Evolutionary conservation across 1,140 invertebrate genomes (phyloP).

Genomic region (Scylla paramamosain): DNA sequence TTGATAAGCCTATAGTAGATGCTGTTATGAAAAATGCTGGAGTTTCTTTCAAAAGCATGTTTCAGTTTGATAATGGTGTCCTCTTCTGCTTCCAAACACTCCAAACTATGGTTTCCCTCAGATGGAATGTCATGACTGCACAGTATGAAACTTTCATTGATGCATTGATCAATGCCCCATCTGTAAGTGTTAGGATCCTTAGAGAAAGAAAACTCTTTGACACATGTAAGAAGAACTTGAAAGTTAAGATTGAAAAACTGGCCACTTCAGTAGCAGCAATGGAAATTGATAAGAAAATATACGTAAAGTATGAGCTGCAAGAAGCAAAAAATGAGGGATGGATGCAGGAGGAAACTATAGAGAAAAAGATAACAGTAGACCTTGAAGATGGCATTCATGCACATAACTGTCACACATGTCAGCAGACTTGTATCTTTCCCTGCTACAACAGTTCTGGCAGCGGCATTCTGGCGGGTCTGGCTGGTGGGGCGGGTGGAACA

Average conservation of each 20-base stretch:
- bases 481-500: conserved; percentile 58
- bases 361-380: not conserved
- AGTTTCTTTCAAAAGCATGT: conserved; percentile 58
- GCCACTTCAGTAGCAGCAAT: conserved; percentile 48
- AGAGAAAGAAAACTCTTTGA: conserved; percentile 68
- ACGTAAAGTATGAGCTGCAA: conserved; percentile 63
- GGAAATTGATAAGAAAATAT: conserved; percentile 60
- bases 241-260: conserved; percentile 50
- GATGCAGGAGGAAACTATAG: conserved; percentile 29
- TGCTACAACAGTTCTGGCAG: conserved; percentile 47
- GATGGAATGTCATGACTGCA: conserved; percentile 59
- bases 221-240: conserved; percentile 41
- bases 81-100: not conserved
- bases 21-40: conserved; percentile 61
- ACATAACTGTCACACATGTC: conserved; percentile 60
- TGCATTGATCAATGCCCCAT: conserved; percentile 32
- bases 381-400: conserved; percentile 69
- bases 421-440: conserved; percentile 62
- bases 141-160: conserved; percentile 58
- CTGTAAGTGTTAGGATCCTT: conserved; percentile 55
- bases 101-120: not conserved
- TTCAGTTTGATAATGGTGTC: conserved; percentile 69
- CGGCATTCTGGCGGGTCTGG: conserved; percentile 54
- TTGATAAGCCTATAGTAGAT: conserved; percentile 64
- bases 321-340: conserved; percentile 62